phyloP scores from a whole-genome alignment of 2,888 invertebrate genomes.

The Aporophyla lueneburgensis region DNA sequence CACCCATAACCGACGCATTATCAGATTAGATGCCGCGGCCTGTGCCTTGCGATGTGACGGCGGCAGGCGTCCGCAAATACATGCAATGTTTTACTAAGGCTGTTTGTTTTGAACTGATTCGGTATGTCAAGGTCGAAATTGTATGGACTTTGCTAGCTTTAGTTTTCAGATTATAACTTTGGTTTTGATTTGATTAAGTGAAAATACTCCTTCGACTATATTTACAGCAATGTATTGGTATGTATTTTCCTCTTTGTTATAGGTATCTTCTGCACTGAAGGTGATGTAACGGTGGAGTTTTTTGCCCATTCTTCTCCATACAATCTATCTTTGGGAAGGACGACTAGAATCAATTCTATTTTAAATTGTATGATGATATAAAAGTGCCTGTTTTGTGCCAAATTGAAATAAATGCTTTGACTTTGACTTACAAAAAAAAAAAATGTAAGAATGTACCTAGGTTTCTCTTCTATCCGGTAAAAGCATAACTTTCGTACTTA shows the following conservation, averaged over 20 bases:
- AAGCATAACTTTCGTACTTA: not conserved
- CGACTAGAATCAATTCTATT: too few relatives aligned
- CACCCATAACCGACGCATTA: slow-evolving; percentile 81
- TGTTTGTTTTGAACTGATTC: slow-evolving; percentile 66
- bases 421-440: not conserved
- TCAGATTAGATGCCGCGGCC: slow-evolving; percentile 74
- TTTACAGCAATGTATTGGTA: not conserved
- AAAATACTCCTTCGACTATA: not conserved
- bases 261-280: too few relatives aligned
- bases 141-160: slow-evolving; percentile 24
- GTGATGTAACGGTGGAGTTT: too few relatives aligned
- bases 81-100: slow-evolving; percentile 66
- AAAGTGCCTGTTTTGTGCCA: too few relatives aligned
- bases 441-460: not conserved
- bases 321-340: too few relatives aligned
- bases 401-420: too few relatives aligned
- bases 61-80: slow-evolving; percentile 64
- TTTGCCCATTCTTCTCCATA: too few relatives aligned
- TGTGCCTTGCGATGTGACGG: slow-evolving; percentile 62
- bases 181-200: not conserved
- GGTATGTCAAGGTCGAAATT: slow-evolving; percentile 71
- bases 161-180: slow-evolving; percentile 16
- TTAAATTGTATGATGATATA: too few relatives aligned
- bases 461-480: not conserved
- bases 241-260: too few relatives aligned